Percentiles rank a stretch among this genome's conserved stretches.
Conservation (phyloP, 2,888 invertebrate species). For the Ophion slaviceki region DNA sequence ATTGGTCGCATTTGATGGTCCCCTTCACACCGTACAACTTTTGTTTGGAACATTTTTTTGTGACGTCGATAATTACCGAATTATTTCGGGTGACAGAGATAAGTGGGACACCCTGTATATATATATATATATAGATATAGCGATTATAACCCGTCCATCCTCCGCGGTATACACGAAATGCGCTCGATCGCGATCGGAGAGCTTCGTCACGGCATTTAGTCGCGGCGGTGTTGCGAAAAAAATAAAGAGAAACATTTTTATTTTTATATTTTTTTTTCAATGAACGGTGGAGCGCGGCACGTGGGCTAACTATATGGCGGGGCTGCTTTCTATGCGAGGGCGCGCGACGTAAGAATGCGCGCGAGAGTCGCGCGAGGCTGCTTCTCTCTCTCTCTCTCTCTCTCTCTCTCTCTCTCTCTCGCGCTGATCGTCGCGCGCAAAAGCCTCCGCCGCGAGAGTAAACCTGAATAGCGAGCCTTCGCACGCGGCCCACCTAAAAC, state of each 20-base stretch:
- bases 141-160: too few relatives aligned
- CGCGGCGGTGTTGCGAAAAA: background rate
- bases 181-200: too few relatives aligned
- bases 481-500: constrained; percentile 67
- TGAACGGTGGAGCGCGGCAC: constrained; percentile 68
- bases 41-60: too few relatives aligned
- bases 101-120: too few relatives aligned
- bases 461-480: constrained; percentile 67
- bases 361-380: constrained; percentile 49
- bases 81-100: too few relatives aligned
- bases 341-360: constrained; percentile 78
- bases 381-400: constrained; percentile 39
- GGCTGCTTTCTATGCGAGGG: constrained; percentile 78
- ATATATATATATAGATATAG: too few relatives aligned
- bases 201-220: background rate
- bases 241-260: background rate
- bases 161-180: too few relatives aligned
- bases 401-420: background rate
- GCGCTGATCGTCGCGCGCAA: constrained; percentile 56
- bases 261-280: background rate
- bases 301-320: constrained; percentile 79
- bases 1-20: too few relatives aligned
- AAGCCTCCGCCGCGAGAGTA: constrained; percentile 58
- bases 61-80: too few relatives aligned
- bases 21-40: too few relatives aligned